phyloP scores from a whole-genome alignment of 2,888 invertebrate species.

The Caenorhabditis becei region DNA sequence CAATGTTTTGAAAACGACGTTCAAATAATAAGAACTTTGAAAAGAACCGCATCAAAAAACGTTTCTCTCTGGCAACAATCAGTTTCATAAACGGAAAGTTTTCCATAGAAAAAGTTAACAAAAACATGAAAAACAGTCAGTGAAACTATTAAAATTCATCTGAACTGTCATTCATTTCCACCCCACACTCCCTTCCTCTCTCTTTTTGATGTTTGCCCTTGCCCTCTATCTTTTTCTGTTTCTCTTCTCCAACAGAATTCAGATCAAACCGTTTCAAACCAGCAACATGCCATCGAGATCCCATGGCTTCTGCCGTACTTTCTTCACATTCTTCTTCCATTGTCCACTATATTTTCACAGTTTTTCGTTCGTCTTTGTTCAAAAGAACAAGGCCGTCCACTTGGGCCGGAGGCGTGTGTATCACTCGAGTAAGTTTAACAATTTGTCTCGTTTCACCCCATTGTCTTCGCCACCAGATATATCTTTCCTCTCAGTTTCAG shows the following conservation, averaged over 20 bases:
- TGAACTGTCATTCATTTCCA: background rate
- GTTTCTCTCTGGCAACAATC: background rate
- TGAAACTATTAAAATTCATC: conserved; percentile 1
- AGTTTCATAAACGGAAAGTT: background rate
- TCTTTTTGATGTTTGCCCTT: conserved; percentile 10
- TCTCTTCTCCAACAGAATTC: too few relatives aligned
- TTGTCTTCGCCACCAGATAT: conserved; percentile 11
- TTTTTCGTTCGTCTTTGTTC: conserved; percentile 33
- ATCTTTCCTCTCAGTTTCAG: conserved; percentile 22
- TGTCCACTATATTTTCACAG: conserved; percentile 3
- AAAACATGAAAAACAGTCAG: background rate
- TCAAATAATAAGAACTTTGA: too few relatives aligned
- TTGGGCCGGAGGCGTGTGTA: conserved; percentile 10
- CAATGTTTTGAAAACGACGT: too few relatives aligned
- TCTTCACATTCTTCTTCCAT: background rate
- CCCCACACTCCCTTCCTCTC: background rate
- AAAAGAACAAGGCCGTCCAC: conserved; percentile 27
- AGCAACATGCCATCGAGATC: too few relatives aligned
- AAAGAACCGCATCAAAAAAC: too few relatives aligned
- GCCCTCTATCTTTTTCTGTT: conserved; percentile 4
- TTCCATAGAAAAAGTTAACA: background rate
- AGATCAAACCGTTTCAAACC: too few relatives aligned
- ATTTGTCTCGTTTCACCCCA: conserved; percentile 27
- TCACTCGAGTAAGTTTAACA: conserved; percentile 45
- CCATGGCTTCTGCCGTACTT: too few relatives aligned